These are phyloP conservation scores for Ailuropoda melanoleuca DNA, from an alignment of 2,113 vertebrate species.

Conservation along the genomic window DNA sequence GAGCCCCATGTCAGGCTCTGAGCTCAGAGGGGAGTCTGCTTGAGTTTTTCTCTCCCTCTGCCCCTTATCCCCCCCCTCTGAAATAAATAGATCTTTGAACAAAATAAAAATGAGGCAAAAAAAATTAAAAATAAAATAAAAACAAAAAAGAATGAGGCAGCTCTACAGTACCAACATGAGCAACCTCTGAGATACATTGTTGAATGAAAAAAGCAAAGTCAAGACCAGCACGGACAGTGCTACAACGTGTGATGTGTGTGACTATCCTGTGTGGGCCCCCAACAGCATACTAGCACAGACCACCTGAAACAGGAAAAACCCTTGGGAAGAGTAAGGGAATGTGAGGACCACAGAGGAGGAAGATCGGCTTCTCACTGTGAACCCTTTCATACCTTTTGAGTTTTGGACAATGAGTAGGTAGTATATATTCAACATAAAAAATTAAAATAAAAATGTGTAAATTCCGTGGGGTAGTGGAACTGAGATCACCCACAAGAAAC, in stretches of 20 bases:
- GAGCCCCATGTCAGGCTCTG: not conserved
- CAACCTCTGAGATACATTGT: not conserved
- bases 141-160: not conserved
- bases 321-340: not conserved
- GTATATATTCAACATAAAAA: not conserved
- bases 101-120: not conserved
- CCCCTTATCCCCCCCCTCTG: too few species aligned
- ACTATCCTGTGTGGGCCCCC: rapidly evolving
- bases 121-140: not conserved
- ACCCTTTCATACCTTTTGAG: not conserved
- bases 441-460: not conserved
- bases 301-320: not conserved
- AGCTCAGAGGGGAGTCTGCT: not conserved
- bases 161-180: not conserved
- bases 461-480: not conserved
- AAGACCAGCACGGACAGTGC: not conserved
- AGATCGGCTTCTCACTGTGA: not conserved
- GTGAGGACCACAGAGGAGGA: not conserved
- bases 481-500: not conserved
- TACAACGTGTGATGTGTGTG: too few species aligned
- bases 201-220: not conserved
- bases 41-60: not conserved
- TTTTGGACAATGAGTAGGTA: not conserved
- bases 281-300: not conserved
- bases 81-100: not conserved